Percentiles rank a stretch among this genome's conserved stretches.
Evolutionary conservation across 2,888 invertebrate species (phyloP).

Genomic region (Acheta domesticus): DNA sequence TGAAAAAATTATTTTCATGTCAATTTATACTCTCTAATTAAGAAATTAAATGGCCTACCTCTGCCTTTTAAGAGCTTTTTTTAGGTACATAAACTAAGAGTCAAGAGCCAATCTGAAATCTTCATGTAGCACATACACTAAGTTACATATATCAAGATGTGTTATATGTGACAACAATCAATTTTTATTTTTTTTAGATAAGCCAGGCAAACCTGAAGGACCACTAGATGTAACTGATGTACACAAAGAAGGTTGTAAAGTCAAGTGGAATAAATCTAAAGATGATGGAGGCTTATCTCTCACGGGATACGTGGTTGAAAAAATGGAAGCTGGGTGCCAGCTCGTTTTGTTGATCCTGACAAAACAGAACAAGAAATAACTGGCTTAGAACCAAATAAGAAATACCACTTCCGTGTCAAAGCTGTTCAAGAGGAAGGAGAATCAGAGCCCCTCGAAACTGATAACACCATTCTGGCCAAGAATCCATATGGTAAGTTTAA

Average conservation of each 20-base stretch:
- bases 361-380: slow-evolving; percentile 78
- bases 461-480: slow-evolving; percentile 85
- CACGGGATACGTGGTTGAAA: slow-evolving; percentile 87
- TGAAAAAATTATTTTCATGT: too few relatives aligned
- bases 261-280: slow-evolving; percentile 92
- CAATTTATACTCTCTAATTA: too few relatives aligned
- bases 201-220: slow-evolving; percentile 84
- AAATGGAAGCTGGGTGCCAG: slow-evolving; percentile 89
- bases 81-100: too few relatives aligned
- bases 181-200: slow-evolving; percentile 54
- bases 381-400: slow-evolving; percentile 90
- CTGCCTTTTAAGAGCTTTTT: too few relatives aligned
- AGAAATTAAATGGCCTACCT: too few relatives aligned
- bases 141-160: too few relatives aligned
- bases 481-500: slow-evolving; percentile 78
- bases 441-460: slow-evolving; percentile 90
- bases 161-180: too few relatives aligned
- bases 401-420: slow-evolving; percentile 96
- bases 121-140: too few relatives aligned
- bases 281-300: slow-evolving; percentile 94
- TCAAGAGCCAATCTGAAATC: too few relatives aligned
- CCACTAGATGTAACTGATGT: slow-evolving; percentile 88
- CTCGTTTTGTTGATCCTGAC: slow-evolving; percentile 57
- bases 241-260: slow-evolving; percentile 88
- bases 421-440: slow-evolving; percentile 97